Conservation (phyloP, 92 coral and sea anemone genomes). For the Heteractis magnifica region DNA sequence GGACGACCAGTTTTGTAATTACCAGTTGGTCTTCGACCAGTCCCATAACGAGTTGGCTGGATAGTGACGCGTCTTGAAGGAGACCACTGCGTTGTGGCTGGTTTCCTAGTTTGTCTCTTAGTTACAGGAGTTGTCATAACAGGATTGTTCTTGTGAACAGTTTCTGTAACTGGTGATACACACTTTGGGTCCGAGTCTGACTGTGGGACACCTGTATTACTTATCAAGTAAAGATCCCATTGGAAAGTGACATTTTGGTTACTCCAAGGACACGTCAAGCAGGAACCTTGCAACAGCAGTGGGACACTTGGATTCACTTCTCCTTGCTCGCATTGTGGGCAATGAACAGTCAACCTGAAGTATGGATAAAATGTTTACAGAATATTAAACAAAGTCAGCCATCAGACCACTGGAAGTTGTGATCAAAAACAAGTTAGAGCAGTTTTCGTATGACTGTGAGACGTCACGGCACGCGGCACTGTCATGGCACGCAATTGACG, state of each 20-base stretch:
- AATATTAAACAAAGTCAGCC: no score
- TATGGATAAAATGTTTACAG: background rate
- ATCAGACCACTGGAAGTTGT: no score
- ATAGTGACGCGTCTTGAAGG: background rate
- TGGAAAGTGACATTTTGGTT: conserved; percentile 31
- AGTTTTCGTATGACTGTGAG: no score
- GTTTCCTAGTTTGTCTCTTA: background rate
- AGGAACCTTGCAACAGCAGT: conserved; percentile 51
- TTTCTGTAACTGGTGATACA: background rate
- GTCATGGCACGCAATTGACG: no score
- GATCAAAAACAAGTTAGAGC: no score
- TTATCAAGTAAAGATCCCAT: conserved; percentile 58
- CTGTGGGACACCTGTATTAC: background rate
- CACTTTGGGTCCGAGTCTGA: conserved; percentile 26
- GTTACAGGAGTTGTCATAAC: background rate
- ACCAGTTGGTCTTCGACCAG: background rate
- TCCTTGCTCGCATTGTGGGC: conserved; percentile 66
- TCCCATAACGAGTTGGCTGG: background rate
- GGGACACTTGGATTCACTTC: conserved; percentile 56
- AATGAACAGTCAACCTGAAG: conserved; percentile 51
- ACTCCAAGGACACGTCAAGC: conserved; percentile 52
- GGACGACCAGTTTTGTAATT: background rate
- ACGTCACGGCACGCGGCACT: no score
- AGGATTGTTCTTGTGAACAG: background rate
- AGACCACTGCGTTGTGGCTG: background rate